phyloP scores from a whole-genome alignment of 1,140 invertebrate species.

The Probaryconus sp. region DNA sequence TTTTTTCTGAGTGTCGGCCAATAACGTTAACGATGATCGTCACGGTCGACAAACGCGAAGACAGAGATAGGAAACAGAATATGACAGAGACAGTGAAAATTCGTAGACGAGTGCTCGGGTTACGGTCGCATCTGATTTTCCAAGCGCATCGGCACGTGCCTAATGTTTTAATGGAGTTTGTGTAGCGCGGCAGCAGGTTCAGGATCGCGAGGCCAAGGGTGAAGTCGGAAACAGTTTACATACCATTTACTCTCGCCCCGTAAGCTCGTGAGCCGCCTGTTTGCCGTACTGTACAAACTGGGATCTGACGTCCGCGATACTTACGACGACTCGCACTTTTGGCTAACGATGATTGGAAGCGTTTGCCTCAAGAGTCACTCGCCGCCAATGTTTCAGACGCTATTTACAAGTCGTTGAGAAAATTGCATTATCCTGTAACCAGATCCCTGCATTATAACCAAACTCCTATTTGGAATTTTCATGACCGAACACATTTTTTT shows the following conservation, averaged over 20 bases:
- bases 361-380: conserved; percentile 53
- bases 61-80: conserved; percentile 5
- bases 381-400: conserved; percentile 50
- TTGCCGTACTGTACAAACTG: conserved; percentile 72
- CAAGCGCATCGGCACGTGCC: conserved; percentile 78
- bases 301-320: conserved; percentile 55
- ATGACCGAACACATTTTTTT: no score
- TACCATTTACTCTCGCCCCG: conserved; percentile 78
- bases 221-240: conserved; percentile 76
- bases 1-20: no score
- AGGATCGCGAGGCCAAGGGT: conserved; percentile 69
- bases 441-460: not conserved
- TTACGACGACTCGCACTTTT: conserved; percentile 59
- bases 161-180: conserved; percentile 80
- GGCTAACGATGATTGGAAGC: conserved; percentile 55
- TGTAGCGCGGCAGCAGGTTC: conserved; percentile 67
- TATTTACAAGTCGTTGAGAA: conserved; percentile 57
- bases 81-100: conserved; percentile 13
- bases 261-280: conserved; percentile 67
- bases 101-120: conserved; percentile 54
- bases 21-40: no score
- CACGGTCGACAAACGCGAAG: no score
- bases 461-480: no score
- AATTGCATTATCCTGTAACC: conserved; percentile 40
- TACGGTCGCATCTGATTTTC: conserved; percentile 76